Percentiles rank a stretch among this genome's conserved stretches.
phyloP scores from a whole-genome alignment of 2,113 vertebrate species.

The Riparia riparia region DNA sequence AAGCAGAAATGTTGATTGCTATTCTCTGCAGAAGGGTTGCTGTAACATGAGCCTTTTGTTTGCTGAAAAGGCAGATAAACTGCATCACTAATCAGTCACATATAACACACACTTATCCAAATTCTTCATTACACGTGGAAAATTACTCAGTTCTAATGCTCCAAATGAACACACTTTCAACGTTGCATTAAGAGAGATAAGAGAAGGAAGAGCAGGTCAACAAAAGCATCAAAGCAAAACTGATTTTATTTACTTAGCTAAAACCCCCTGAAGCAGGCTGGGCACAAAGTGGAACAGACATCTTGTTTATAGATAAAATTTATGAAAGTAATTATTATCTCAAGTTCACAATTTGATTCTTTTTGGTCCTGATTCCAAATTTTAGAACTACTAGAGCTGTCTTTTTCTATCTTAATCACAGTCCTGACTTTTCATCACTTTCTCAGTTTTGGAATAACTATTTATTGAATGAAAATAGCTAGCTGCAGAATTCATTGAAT shows the following conservation, averaged over 20 bases:
- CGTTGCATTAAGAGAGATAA: background rate
- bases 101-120: background rate
- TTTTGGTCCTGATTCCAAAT: background rate
- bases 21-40: background rate
- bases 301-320: background rate
- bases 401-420: background rate
- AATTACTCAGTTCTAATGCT: background rate
- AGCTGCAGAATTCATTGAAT: background rate
- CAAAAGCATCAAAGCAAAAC: background rate
- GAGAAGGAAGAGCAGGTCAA: background rate
- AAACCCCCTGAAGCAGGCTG: background rate
- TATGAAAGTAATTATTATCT: background rate
- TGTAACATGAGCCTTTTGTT: slow-evolving; percentile 24
- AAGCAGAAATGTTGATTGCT: background rate
- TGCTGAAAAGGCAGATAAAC: slow-evolving; percentile 12
- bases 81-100: background rate
- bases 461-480: background rate
- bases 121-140: background rate
- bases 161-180: background rate
- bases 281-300: background rate
- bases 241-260: background rate
- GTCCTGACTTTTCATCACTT: background rate
- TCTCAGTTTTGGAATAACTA: background rate
- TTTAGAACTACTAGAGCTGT: background rate
- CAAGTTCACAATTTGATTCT: background rate